These are phyloP conservation scores for Trichogramma evanescens DNA, from an alignment of 2,888 invertebrate species.

Conservation along the genomic window DNA sequence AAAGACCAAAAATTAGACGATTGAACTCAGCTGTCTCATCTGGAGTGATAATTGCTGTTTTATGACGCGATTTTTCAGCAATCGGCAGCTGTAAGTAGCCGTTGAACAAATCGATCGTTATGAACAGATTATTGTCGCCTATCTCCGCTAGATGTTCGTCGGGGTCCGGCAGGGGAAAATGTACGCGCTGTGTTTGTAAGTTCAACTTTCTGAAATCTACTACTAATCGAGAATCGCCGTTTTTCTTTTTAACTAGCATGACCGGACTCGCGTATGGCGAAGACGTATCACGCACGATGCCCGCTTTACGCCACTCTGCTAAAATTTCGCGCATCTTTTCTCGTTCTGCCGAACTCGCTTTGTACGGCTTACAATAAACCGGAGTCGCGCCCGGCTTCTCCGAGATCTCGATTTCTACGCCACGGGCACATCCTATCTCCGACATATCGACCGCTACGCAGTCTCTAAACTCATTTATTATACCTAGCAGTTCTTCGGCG, in stretches of 20 bases:
- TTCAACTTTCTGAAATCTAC: conserved; percentile 10
- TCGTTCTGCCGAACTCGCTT: too few relatives aligned
- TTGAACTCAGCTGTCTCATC: conserved; percentile 17
- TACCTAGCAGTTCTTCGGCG: too few relatives aligned
- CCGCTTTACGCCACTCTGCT: not conserved
- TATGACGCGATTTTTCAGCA: not conserved
- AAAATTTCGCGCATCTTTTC: too few relatives aligned
- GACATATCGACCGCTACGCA: too few relatives aligned
- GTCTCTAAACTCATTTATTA: too few relatives aligned
- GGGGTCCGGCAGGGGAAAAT: too few relatives aligned
- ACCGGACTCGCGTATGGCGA: conserved; percentile 15
- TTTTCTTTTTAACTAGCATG: conserved; percentile 12
- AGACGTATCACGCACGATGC: conserved; percentile 6
- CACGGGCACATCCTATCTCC: too few relatives aligned
- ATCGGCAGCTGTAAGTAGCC: conserved; percentile 18
- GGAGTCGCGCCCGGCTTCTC: too few relatives aligned
- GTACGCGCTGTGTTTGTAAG: too few relatives aligned
- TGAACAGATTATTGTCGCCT: not conserved
- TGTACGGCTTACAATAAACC: too few relatives aligned
- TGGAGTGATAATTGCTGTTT: conserved; percentile 12
- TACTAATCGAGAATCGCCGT: conserved; percentile 7
- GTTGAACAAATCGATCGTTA: conserved; percentile 11
- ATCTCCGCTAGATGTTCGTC: conserved; percentile 10
- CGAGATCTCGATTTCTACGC: too few relatives aligned
- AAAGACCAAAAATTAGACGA: conserved; percentile 17